Conservation (phyloP, 2,888 invertebrate species). For the Eilema caniola region DNA sequence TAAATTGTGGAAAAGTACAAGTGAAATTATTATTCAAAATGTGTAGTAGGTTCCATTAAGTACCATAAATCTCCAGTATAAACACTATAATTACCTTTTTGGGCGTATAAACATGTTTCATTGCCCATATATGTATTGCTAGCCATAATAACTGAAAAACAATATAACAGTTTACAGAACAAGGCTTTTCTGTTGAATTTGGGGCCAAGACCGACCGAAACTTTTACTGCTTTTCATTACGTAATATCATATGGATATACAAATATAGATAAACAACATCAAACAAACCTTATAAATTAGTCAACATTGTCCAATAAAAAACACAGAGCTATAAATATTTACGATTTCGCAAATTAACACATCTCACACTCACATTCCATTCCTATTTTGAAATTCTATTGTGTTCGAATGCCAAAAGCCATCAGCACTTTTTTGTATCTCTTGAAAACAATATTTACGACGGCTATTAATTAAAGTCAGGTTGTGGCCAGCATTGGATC, state of each 20-base stretch:
- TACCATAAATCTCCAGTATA: too few relatives aligned
- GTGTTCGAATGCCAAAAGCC: conserved; percentile 54
- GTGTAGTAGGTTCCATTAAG: too few relatives aligned
- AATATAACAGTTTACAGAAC: too few relatives aligned
- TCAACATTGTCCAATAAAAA: conserved; percentile 27
- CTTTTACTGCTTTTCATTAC: neutral
- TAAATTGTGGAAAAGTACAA: too few relatives aligned
- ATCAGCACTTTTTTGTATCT: conserved; percentile 58
- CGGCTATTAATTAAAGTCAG: conserved; percentile 60
- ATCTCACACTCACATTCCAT: conserved; percentile 52
- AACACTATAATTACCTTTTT: too few relatives aligned
- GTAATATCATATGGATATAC: neutral
- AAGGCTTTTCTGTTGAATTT: too few relatives aligned
- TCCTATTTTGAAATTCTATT: conserved; percentile 35
- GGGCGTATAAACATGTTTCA: too few relatives aligned
- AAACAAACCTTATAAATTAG: neutral
- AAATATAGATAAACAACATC: neutral
- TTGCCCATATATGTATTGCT: too few relatives aligned
- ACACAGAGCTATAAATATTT: conserved; percentile 30
- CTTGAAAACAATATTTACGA: conserved; percentile 66
- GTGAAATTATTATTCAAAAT: too few relatives aligned
- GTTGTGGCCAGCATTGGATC: conserved; percentile 45
- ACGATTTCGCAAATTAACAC: conserved; percentile 62
- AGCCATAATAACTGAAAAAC: too few relatives aligned
- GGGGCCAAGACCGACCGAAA: neutral